Evolutionary conservation across 2,797 vertebrate genomes (phyloP).

Genomic region (Propithecus deckenii): DNA sequence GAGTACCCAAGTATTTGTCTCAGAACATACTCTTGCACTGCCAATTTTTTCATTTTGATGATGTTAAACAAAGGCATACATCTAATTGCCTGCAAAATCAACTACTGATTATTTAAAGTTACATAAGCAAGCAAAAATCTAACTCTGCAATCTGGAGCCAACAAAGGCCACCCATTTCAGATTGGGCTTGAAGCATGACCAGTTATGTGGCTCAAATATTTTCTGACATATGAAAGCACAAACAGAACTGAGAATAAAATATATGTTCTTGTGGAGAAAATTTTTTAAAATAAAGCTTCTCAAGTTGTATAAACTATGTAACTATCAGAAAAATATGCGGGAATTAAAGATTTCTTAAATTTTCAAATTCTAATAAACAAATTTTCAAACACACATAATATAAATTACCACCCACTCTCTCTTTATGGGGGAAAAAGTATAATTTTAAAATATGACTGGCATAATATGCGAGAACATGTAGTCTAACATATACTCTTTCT

Average conservation of each 20-base stretch:
- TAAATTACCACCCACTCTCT: neutral
- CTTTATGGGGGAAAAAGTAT: neutral
- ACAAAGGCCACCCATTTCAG: neutral
- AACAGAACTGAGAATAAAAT: conserved; percentile 28
- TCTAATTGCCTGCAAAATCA: neutral
- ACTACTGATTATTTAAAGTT: neutral
- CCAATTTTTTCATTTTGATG: neutral
- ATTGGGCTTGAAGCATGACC: neutral
- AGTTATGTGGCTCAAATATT: neutral
- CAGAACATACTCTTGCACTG: neutral
- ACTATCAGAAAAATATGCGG: neutral
- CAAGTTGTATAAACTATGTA: neutral
- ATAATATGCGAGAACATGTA: neutral
- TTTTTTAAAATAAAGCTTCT: neutral
- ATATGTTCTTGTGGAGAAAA: neutral
- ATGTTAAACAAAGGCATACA: neutral
- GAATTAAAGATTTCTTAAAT: neutral
- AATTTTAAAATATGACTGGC: neutral
- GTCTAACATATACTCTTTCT: neutral
- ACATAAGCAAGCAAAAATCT: neutral
- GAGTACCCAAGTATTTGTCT: neutral
- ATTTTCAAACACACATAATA: neutral
- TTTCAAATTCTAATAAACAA: conserved; percentile 20
- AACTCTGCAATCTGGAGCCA: neutral
- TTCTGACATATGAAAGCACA: neutral